These are phyloP conservation scores for Graptemys geographica DNA, from an alignment of 2,797 vertebrate species.

Conservation along the genomic window DNA sequence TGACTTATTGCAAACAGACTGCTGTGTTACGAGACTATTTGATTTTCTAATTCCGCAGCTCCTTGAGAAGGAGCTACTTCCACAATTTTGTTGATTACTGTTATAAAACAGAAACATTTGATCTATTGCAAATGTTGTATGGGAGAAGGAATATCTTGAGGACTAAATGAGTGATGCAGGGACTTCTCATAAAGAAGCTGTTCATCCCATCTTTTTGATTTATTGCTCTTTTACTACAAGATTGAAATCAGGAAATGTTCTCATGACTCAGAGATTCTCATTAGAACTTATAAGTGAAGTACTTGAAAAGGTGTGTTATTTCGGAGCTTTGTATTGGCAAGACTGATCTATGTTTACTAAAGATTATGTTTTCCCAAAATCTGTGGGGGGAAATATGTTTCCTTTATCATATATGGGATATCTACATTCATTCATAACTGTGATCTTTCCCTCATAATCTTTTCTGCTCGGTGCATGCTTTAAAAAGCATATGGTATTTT, in stretches of 20 bases:
- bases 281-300: conserved; percentile 62
- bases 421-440: conserved; percentile 68
- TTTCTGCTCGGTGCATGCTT: conserved; percentile 24
- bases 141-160: neutral
- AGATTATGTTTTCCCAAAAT: neutral
- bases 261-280: conserved; percentile 53
- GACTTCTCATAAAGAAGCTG: conserved; percentile 7
- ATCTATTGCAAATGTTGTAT: neutral
- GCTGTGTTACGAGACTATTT: neutral
- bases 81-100: neutral
- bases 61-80: conserved; percentile 33
- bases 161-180: conserved; percentile 21
- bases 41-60: conserved; percentile 13
- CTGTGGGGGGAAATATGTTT: conserved; percentile 56
- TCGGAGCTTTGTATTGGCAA: neutral
- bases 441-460: conserved; percentile 66
- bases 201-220: conserved; percentile 64
- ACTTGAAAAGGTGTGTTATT: conserved; percentile 61
- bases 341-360: conserved; percentile 45
- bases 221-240: conserved; percentile 56
- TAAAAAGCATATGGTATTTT: conserved; percentile 11
- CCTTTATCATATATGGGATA: conserved; percentile 56
- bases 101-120: neutral
- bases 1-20: neutral
- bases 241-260: conserved; percentile 64